Conservation (phyloP, 2,113 vertebrate genomes). For the Chionomys nivalis region DNA sequence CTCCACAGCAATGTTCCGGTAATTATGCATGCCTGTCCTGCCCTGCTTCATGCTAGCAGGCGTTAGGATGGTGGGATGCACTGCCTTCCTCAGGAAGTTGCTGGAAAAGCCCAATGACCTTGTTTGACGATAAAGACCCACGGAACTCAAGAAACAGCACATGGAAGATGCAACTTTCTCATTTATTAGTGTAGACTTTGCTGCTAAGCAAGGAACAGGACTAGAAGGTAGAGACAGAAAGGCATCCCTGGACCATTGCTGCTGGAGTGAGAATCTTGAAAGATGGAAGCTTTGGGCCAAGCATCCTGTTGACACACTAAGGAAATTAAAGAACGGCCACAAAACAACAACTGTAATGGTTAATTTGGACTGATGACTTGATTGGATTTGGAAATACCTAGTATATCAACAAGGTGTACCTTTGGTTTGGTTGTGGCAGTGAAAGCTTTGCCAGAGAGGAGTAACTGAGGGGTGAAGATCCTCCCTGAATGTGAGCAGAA, state of each 20-base stretch:
- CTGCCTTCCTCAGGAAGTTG: neutral
- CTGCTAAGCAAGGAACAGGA: neutral
- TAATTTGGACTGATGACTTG: neutral
- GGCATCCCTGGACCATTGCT: neutral
- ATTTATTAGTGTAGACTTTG: neutral
- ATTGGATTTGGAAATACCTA: neutral
- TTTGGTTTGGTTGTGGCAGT: neutral
- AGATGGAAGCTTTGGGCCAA: neutral
- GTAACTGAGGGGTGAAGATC: neutral
- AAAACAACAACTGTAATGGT: neutral
- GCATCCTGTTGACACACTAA: neutral
- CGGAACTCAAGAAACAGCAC: neutral
- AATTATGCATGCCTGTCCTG: neutral
- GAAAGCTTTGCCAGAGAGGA: neutral
- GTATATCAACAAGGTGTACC: neutral
- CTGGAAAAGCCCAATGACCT: neutral
- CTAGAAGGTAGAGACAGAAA: neutral
- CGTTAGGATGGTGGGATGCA: too few relatives aligned
- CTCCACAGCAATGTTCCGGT: fast-evolving
- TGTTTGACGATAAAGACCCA: neutral
- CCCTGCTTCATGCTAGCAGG: neutral
- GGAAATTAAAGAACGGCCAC: neutral
- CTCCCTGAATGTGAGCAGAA: neutral
- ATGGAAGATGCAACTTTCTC: neutral
- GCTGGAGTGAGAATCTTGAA: neutral